Evolutionary conservation across 2,888 invertebrate species (phyloP).

Genomic region (Lasioglossum malachurum): DNA sequence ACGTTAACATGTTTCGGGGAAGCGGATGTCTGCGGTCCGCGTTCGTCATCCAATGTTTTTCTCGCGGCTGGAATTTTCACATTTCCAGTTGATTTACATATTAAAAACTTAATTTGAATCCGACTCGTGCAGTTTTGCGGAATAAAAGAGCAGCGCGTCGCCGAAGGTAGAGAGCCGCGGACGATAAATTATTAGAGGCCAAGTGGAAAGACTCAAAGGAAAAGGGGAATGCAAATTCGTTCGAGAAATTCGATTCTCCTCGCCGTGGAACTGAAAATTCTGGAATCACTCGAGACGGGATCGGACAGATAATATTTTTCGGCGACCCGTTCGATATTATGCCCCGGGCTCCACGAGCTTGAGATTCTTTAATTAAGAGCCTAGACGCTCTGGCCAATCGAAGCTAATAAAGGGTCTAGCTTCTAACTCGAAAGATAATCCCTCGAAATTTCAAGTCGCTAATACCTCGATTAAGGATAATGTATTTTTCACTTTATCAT

Average conservation of each 20-base stretch:
- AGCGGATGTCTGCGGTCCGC: background rate
- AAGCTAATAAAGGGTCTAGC: constrained; percentile 25
- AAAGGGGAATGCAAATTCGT: constrained; percentile 27
- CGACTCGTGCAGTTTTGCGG: constrained; percentile 28
- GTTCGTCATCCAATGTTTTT: constrained; percentile 27
- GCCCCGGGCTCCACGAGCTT: background rate
- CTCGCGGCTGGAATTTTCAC: constrained; percentile 10
- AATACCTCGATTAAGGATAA: too few relatives aligned
- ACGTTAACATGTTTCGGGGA: background rate
- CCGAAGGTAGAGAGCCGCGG: background rate
- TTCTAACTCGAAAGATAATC: too few relatives aligned
- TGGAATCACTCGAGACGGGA: background rate
- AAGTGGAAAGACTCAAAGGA: constrained; percentile 15
- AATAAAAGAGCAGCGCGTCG: constrained; percentile 4
- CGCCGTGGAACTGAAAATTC: background rate
- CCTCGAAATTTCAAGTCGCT: too few relatives aligned
- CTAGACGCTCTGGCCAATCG: background rate
- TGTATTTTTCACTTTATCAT: too few relatives aligned
- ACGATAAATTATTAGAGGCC: constrained; percentile 36
- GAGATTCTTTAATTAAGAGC: constrained; percentile 38
- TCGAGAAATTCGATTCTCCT: background rate
- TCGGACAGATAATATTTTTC: background rate
- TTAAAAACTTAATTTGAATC: constrained; percentile 50
- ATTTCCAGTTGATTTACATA: constrained; percentile 47
- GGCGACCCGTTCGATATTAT: background rate